Base-by-base conservation (phyloP, 23 tunicate species). In the Phallusia fumigata region DNA sequence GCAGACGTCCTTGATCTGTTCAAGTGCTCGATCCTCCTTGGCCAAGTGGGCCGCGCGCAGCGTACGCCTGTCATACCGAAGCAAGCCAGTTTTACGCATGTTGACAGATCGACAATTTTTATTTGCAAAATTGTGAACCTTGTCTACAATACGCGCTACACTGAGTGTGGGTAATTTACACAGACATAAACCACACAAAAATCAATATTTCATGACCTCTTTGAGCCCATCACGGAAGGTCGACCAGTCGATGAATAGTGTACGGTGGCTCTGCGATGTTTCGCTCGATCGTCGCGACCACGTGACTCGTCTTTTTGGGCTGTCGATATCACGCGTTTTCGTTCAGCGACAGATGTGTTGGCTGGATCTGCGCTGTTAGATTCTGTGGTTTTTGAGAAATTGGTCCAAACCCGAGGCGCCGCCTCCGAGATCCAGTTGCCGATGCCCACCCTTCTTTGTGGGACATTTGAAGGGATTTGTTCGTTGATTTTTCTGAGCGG, bases 1-100 rank as follows among this genome's bases (percentile, higher is more conserved):
- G 32, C 93, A 81, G 50, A 93, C 58, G 76, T 93, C 93, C 77
- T 88, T 88, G 35, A 85, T 58, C 81, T 88, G 97, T 44, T 93
- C 97, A 65, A 88, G 30, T 8, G 79, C 90, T 50, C 77, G 65
- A 19, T 76, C 73, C 80, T 92, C 97, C 31, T 83, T 86, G 53
- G 86, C 91, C 44, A 30, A 31, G 73, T 81, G 80, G 35, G 78
- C 35, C 0, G 51, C 28, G 5, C 83, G 81, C 2, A 64, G 31
- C 36, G 52, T 22, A 8, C 79, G 78, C 49, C 88, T 85, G 19
- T 32, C 24, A 79, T 33, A 45, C 31, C 6, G 31, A 28, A 3
- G 26, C 12, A 80, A 21, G 16, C 13, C 28, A 58, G 69, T 13
- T 58, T 40, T 40, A 40, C 69, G 69, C 26, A 24, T 58, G 16